These are phyloP conservation scores for Chrysolina haemoptera DNA, from an alignment of 2,888 invertebrate species.

Conservation along the genomic window DNA sequence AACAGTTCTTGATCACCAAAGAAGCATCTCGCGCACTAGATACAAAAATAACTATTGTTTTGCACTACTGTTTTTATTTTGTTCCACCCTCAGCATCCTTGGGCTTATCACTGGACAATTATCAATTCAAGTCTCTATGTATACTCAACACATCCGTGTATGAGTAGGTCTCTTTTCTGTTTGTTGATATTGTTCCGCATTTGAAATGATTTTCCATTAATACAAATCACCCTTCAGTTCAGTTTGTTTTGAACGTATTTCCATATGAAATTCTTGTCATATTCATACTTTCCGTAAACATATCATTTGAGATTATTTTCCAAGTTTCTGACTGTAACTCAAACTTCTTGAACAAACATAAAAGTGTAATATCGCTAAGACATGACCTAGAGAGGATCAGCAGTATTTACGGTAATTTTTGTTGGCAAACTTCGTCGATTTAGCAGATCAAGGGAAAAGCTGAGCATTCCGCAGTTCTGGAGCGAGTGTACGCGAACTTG, in stretches of 20 bases:
- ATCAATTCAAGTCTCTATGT: too few relatives aligned
- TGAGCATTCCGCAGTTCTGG: slow-evolving; percentile 10
- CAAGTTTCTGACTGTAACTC: slow-evolving; percentile 4
- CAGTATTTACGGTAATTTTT: slow-evolving; percentile 40
- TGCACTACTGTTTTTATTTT: too few relatives aligned
- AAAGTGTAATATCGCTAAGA: slow-evolving; percentile 35
- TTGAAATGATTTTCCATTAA: background rate
- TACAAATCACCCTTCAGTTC: background rate
- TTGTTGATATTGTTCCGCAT: background rate
- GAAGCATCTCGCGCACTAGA: too few relatives aligned
- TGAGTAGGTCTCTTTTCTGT: background rate
- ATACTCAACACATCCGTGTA: too few relatives aligned
- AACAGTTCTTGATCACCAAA: too few relatives aligned
- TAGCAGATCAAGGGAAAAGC: slow-evolving; percentile 31
- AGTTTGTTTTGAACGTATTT: background rate
- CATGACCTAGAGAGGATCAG: slow-evolving; percentile 37
- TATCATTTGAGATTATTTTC: slow-evolving; percentile 22
- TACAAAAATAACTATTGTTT: too few relatives aligned
- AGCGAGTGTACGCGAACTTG: background rate
- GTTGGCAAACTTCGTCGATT: slow-evolving; percentile 35
- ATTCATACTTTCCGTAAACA: slow-evolving; percentile 15
- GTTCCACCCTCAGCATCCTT: too few relatives aligned
- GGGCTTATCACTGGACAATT: too few relatives aligned
- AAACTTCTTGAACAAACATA: slow-evolving; percentile 33
- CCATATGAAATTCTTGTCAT: slow-evolving; percentile 11